Evolutionary conservation across 2,888 invertebrate species (phyloP), one percentile per base, ranked within the genome.

Genomic region (Acleris emargana): DNA sequence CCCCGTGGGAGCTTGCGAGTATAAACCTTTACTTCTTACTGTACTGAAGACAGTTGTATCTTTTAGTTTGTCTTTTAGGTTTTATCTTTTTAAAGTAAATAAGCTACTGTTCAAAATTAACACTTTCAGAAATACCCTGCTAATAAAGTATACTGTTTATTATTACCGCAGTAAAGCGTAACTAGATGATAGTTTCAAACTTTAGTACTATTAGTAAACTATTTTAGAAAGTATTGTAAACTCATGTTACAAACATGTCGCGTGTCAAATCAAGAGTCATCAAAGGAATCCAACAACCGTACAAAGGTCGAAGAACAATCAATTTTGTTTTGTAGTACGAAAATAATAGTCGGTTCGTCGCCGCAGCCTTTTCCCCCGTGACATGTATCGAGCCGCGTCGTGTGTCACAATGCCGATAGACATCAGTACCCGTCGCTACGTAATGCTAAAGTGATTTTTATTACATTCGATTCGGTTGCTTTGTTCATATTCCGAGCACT

Each of bases 361-460:
- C 73, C 78, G 77, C 82, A 81, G 82, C 79, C 82, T 83, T 83
- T 80, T 86, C 89, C 87, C 90, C 76, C 71, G 88, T 86, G 89
- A 88, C 86, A 83, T 82, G 84, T 84, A 86, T 87, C 82, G 87
- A 79, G 84, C 87, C 88, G 87, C 89, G 79, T 87, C 88, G 86
- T 89, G 86, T 89, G 88, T 90, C 89, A 87, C 85, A 86, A 82
- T 83, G 83, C 80, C 87, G 87, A 88, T 88, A 89, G 86, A 89
- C 88, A 90, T 90, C 90, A 87, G 88, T 90, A 83, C 83, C 84
- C 84, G 89, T 89, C 91, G 82, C 79, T 79, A 82, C 81, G 86
- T 85, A 86, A 88, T 86, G 83, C 84, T 88, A 84, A 90, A 91
- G 90, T 90, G 90, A 91, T 91, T 91, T 89, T 91, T 91, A 91